Conservation (phyloP, 30 jellyfish, hydroid and myxozoan species). For the Chironex yamaguchii region DNA sequence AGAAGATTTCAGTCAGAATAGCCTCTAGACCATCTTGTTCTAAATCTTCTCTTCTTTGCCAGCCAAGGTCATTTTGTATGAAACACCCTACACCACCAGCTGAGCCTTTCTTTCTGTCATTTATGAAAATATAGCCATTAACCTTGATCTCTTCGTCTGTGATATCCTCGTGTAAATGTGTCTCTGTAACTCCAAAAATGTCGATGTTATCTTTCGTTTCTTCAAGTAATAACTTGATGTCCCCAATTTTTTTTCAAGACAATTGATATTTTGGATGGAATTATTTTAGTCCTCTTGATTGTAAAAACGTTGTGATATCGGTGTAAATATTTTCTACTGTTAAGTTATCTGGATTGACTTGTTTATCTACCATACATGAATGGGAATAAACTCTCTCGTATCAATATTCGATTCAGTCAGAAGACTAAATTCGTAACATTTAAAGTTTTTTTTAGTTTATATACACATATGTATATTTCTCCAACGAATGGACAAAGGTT, state of each 20-base stretch:
- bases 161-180: constrained; percentile 46
- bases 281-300: constrained; percentile 32
- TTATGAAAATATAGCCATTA: constrained; percentile 25
- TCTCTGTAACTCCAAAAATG: constrained; percentile 34
- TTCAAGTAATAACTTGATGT: constrained; percentile 9
- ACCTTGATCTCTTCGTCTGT: constrained; percentile 39
- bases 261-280: constrained; percentile 44
- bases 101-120: neutral
- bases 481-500: too few species aligned
- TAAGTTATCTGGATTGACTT: constrained; percentile 40
- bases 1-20: constrained; percentile 14
- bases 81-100: constrained; percentile 46
- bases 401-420: constrained; percentile 29
- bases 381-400: constrained; percentile 53
- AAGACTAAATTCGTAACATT: too few species aligned
- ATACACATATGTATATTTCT: too few species aligned
- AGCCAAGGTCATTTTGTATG: constrained; percentile 32
- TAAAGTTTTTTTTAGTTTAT: too few species aligned
- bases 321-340: constrained; percentile 27
- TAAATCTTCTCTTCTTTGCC: constrained; percentile 35
- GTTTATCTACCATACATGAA: constrained; percentile 50
- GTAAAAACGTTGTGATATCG: constrained; percentile 47
- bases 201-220: constrained; percentile 50
- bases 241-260: constrained; percentile 50
- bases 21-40: neutral